Conservation (phyloP, 2,113 vertebrate species). For the Chionodraco myersi region DNA sequence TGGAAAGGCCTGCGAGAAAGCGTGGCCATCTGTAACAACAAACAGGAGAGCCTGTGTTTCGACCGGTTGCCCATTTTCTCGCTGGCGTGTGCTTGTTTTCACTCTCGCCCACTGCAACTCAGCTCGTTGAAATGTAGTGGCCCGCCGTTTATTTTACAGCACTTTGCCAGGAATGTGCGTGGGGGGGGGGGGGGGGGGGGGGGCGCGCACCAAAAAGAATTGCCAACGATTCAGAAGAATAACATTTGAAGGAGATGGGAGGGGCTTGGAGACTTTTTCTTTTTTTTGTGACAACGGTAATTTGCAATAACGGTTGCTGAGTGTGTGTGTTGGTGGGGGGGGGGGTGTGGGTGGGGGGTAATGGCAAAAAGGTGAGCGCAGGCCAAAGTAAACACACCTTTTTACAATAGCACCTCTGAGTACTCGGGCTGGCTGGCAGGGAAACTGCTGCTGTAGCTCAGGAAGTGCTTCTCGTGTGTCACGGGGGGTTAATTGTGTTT, state of each 20-base stretch:
- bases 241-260: slow-evolving; percentile 43
- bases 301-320: slow-evolving; percentile 49
- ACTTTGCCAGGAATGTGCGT: slow-evolving; percentile 73
- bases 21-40: slow-evolving; percentile 74
- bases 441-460: slow-evolving; percentile 68
- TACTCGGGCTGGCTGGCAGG: slow-evolving; percentile 47
- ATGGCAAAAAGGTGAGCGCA: slow-evolving; percentile 58
- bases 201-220: slow-evolving; percentile 51
- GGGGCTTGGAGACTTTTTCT: slow-evolving; percentile 20
- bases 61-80: slow-evolving; percentile 51
- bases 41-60: slow-evolving; percentile 31
- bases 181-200: background rate
- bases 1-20: slow-evolving; percentile 40
- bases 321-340: too few species aligned
- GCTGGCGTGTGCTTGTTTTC: slow-evolving; percentile 71
- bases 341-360: slow-evolving; percentile 3
- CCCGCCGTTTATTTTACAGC: slow-evolving; percentile 74
- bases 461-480: slow-evolving; percentile 78
- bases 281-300: slow-evolving; percentile 58
- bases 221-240: slow-evolving; percentile 57
- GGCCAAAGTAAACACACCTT: slow-evolving; percentile 78
- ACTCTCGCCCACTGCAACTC: slow-evolving; percentile 52
- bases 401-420: slow-evolving; percentile 76
- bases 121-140: slow-evolving; percentile 54
- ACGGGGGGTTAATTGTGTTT: slow-evolving; percentile 81